Percentiles rank a stretch among this genome's conserved stretches.
Evolutionary conservation across 2,797 vertebrate species (phyloP).

Genomic region (Myoxocephalus aenaeus): DNA sequence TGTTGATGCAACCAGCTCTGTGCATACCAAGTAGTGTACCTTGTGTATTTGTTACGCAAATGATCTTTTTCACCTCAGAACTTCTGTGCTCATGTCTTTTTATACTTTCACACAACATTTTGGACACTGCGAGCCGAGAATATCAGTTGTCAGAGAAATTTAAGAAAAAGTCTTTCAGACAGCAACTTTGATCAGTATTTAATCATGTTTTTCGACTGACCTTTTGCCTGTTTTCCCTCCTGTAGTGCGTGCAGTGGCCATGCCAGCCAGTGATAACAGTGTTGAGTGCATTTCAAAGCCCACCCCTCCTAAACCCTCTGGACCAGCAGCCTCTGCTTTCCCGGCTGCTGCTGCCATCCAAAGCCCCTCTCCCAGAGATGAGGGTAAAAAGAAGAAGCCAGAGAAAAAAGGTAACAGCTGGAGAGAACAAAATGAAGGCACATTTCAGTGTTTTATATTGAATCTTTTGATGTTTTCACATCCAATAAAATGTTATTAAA

Average conservation of each 20-base stretch:
- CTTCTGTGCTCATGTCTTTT: neutral
- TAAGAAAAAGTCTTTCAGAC: neutral
- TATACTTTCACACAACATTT: neutral
- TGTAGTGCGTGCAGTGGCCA: constrained; percentile 86
- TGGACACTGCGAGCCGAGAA: neutral
- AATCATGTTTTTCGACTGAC: neutral
- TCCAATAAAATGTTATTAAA: constrained; percentile 15
- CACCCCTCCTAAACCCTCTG: constrained; percentile 68
- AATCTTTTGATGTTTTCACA: constrained; percentile 22
- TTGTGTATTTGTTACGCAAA: constrained; percentile 25
- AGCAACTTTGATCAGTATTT: neutral
- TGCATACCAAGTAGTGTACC: constrained; percentile 4
- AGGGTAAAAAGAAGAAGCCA: constrained; percentile 90
- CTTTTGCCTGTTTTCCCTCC: constrained; percentile 20
- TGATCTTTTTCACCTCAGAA: neutral
- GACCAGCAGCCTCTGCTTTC: constrained; percentile 61
- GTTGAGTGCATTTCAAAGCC: constrained; percentile 72
- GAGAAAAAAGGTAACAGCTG: constrained; percentile 92
- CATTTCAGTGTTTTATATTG: neutral
- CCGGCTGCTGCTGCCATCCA: constrained; percentile 66
- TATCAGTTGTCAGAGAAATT: neutral
- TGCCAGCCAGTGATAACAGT: constrained; percentile 72
- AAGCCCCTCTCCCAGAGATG: constrained; percentile 79
- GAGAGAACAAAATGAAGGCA: neutral
- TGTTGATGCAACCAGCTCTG: constrained; percentile 54